Evolutionary conservation across 2,888 invertebrate species (phyloP), one percentile per base, ranked within the genome.

Genomic region (Diadegma fenestrale): DNA sequence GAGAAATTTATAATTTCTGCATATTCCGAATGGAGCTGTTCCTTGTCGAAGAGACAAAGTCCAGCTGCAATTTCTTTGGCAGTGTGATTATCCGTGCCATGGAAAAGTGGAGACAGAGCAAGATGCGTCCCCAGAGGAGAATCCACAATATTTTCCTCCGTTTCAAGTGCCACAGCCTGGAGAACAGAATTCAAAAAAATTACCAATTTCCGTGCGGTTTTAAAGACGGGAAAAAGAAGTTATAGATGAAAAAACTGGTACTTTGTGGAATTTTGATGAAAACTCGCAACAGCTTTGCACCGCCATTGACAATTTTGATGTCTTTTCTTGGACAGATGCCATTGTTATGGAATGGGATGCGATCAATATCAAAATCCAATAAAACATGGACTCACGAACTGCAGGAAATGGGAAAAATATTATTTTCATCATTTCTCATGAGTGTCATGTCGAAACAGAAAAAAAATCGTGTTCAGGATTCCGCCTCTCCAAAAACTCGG

Each of bases 51-150:
- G 33, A 89, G 84, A 79, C 69, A 64, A 30, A 93, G 90, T 22
- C 82, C 84, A 5, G 64, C 82, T 33, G 86, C 86, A 26, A 93
- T 81, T 87, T 92, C 90, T 0, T 82, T 68, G 4, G 90, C 88
- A 8, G 93, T 93, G 26, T 61, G 54, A 30, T 89, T 89, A 66
- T 83, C 85, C 48, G 93, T 90, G 43, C 93, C 93, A 78, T 91
- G 87, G 43, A 88, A 90, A 71, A 93, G 88, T 79, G 93, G 88
- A 22, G 93, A 91, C 51, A 94, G 88, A 69, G 93, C 89, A 66
- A 92, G 84, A 75, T 94, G 92, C 33, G 91, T 86, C 80, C 94
- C 93, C 22, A 94, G 83, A 6, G 94, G 93, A 7, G 94, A 94
- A 80, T 80, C 85, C 3, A 92, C 80, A 19, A 92, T 33, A 86